Evolutionary conservation across 2,113 vertebrate genomes (phyloP).

Genomic region (Arizona elegans): DNA sequence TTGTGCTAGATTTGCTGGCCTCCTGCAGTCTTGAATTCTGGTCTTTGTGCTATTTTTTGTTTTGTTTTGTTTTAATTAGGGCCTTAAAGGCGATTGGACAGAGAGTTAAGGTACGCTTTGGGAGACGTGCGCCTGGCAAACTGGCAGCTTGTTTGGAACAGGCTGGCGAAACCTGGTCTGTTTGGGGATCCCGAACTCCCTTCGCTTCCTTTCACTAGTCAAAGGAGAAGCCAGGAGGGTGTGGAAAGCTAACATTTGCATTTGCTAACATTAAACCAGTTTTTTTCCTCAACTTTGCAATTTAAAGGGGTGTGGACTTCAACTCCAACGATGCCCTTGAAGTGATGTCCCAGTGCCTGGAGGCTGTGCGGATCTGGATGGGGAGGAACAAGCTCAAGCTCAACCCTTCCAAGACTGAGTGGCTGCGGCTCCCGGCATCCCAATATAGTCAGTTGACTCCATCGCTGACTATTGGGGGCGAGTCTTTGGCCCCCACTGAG

Average conservation of each 20-base stretch:
- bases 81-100: neutral
- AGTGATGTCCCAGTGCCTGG: too few species aligned
- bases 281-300: neutral
- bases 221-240: neutral
- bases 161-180: neutral
- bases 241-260: neutral
- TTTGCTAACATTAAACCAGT: neutral
- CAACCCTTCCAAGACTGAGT: too few species aligned
- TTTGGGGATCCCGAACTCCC: neutral
- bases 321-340: too few species aligned
- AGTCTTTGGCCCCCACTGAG: too few species aligned
- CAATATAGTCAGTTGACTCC: too few species aligned
- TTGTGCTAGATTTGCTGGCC: neutral
- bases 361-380: too few species aligned
- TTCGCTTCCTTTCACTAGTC: neutral
- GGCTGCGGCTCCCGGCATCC: too few species aligned
- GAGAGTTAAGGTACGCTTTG: neutral
- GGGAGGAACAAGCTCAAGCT: too few species aligned
- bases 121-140: neutral
- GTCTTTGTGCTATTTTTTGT: neutral
- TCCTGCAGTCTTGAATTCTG: neutral
- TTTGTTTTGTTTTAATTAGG: neutral
- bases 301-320: neutral
- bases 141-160: neutral
- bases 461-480: too few species aligned